Evolutionary conservation across 1,140 invertebrate species (phyloP).

Genomic region (Drosophila serrata): DNA sequence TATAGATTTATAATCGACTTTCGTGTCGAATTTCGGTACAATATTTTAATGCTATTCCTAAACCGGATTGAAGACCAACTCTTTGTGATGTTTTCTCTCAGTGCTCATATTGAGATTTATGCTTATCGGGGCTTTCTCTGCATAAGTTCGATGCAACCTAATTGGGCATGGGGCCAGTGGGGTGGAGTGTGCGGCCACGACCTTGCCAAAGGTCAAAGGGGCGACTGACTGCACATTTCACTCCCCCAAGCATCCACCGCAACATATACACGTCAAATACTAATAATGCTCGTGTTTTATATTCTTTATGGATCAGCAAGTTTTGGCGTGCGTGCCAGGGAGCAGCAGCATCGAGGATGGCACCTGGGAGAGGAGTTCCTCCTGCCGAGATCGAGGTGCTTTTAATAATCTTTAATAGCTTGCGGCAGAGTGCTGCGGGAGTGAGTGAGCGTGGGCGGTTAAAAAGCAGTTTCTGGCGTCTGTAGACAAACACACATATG

Average conservation of each 20-base stretch:
- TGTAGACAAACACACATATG: slow-evolving; percentile 17
- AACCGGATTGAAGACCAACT: background rate
- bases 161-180: slow-evolving; percentile 3
- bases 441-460: slow-evolving; percentile 25
- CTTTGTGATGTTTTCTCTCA: background rate
- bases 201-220: slow-evolving; percentile 59
- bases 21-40: background rate
- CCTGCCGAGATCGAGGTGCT: slow-evolving; percentile 68
- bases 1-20: background rate
- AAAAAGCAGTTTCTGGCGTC: slow-evolving; percentile 22
- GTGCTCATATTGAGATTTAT: slow-evolving; percentile 18
- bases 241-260: slow-evolving; percentile 24
- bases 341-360: slow-evolving; percentile 6
- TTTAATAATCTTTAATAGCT: slow-evolving; percentile 81
- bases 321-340: slow-evolving; percentile 59
- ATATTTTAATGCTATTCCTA: background rate
- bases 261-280: slow-evolving; percentile 52
- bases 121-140: background rate
- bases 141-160: slow-evolving; percentile 14
- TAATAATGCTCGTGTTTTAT: slow-evolving; percentile 76
- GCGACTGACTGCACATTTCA: slow-evolving; percentile 38
- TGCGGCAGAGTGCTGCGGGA: slow-evolving; percentile 31
- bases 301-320: slow-evolving; percentile 80
- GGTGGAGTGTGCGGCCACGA: slow-evolving; percentile 10
- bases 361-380: slow-evolving; percentile 13